Evolutionary conservation across 2,888 invertebrate genomes (phyloP), one percentile per base, ranked within the genome.

Genomic region (Alentia gelatinosa): DNA sequence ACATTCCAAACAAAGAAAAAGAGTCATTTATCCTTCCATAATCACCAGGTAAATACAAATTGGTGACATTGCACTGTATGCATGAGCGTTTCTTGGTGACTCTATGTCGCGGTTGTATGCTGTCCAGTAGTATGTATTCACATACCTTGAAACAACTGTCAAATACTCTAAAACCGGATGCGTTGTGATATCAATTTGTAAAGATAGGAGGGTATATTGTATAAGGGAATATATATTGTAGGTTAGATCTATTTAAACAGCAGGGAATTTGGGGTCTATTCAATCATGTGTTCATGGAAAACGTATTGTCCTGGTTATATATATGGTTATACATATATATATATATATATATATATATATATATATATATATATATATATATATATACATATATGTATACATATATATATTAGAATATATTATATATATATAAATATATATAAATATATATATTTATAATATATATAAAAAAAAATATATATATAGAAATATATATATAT

Each of bases 101-200:
- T 26, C n/a, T 33, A 74, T 33, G 26, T 33, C 15, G 74, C 30
- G 12, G 74, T 19, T 74, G 33, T 74, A 74, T 74, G 56, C n/a
- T n/a, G n/a, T n/a, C n/a, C n/a, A n/a, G n/a, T n/a, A n/a, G n/a
- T 56, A n/a, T 56, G 56, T 56, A 56, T 56, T 56, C 30, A 74
- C 74, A 79, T n/a, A 37, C 79, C 37, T 79, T 79, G 79, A 79
- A 79, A 79, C 23, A 79, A 79, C 79, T 79, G 79, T 79, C 79
- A 79, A 79, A 79, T 79, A 79, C 79, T 79, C 79, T 79, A 9
- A 12, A 15, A 19, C 74, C 74, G 30, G 79, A 9, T 39, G 37
- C 26, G 35, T 79, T 79, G 79, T 79, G 79, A 79, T 79, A 79
- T 37, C 19, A 39, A 37, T 39, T 35, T n/a, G 23, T 23, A 37